Conservation (phyloP, 2,797 vertebrate genomes). For the Gymnoscopelus braueri region DNA sequence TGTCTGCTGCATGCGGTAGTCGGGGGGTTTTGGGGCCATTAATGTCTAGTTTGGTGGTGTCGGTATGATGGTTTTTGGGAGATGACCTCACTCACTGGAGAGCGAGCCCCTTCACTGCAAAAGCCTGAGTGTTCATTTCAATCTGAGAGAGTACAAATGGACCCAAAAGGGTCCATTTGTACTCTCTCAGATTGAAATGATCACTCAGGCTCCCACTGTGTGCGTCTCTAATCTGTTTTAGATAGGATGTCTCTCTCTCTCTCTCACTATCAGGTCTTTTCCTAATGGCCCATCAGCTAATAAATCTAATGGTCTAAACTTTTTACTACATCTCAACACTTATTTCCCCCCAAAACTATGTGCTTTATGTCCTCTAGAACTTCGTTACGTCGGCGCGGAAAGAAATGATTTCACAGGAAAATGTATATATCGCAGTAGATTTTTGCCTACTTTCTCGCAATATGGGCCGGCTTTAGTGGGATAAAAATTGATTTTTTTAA, state of each 20-base stretch:
- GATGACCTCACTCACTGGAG: conserved; percentile 76
- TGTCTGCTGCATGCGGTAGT: not conserved
- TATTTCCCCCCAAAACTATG: conserved; percentile 67
- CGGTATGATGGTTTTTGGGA: conserved; percentile 52
- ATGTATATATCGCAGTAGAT: conserved; percentile 86
- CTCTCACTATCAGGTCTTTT: conserved; percentile 63
- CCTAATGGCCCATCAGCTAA: conserved; percentile 76
- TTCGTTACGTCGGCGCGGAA: conserved; percentile 77
- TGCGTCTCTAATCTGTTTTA: conserved; percentile 83
- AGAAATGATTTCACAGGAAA: conserved; percentile 82
- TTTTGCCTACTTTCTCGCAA: conserved; percentile 84
- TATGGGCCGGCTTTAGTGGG: conserved; percentile 82
- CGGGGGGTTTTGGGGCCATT: conserved; percentile 28
- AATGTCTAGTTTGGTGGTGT: conserved; percentile 50
- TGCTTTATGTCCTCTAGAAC: conserved; percentile 82
- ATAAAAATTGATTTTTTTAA: conserved; percentile 88
- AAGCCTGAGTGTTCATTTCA: conserved; percentile 57
- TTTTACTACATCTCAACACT: conserved; percentile 74
- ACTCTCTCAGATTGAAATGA: no score
- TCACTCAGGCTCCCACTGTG: no score
- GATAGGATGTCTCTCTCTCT: conserved; percentile 73
- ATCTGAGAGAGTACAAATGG: no score
- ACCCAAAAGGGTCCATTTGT: no score
- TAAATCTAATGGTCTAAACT: conserved; percentile 85
- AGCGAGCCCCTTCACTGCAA: no score